Percentiles rank a stretch among this genome's conserved stretches.
Evolutionary conservation across 2,797 vertebrate genomes (phyloP).

Genomic region (Cirrhinus mrigala): DNA sequence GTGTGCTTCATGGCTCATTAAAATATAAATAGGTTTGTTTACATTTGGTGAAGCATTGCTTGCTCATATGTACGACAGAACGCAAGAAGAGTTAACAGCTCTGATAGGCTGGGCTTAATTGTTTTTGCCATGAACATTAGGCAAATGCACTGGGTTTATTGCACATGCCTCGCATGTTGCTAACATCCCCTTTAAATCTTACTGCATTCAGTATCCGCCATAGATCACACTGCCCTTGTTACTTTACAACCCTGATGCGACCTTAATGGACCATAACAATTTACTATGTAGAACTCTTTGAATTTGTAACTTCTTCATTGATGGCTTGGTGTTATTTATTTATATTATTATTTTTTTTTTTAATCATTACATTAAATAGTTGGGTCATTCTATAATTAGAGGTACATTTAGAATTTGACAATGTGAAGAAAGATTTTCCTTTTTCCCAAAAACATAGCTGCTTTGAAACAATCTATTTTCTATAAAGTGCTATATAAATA

Average conservation of each 20-base stretch:
- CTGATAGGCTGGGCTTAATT: conserved; percentile 58
- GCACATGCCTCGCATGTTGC: conserved; percentile 35
- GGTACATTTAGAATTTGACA: too few species aligned
- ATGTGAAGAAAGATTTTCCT: too few species aligned
- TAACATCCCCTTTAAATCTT: conserved; percentile 41
- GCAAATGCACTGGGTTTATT: conserved; percentile 60
- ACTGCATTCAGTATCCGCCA: conserved; percentile 29
- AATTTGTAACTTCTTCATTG: conserved; percentile 34
- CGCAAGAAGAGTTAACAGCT: conserved; percentile 51
- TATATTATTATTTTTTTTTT: background rate
- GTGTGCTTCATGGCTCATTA: conserved; percentile 62
- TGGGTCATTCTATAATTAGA: too few species aligned
- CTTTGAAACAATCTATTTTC: too few species aligned
- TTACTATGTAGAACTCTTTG: conserved; percentile 42
- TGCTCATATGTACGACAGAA: conserved; percentile 57
- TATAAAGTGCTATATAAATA: too few species aligned
- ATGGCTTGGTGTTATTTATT: background rate
- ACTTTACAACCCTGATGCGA: conserved; percentile 51
- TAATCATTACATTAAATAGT: too few species aligned
- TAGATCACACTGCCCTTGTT: conserved; percentile 58
- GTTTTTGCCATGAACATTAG: conserved; percentile 62
- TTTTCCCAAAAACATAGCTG: too few species aligned
- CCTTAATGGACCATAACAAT: conserved; percentile 58
- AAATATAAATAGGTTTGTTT: conserved; percentile 66
- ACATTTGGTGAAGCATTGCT: conserved; percentile 63